Evolutionary conservation across 2,113 vertebrate genomes (phyloP), one percentile per base, ranked within the genome.

Genomic region (Halichoerus grypus): DNA sequence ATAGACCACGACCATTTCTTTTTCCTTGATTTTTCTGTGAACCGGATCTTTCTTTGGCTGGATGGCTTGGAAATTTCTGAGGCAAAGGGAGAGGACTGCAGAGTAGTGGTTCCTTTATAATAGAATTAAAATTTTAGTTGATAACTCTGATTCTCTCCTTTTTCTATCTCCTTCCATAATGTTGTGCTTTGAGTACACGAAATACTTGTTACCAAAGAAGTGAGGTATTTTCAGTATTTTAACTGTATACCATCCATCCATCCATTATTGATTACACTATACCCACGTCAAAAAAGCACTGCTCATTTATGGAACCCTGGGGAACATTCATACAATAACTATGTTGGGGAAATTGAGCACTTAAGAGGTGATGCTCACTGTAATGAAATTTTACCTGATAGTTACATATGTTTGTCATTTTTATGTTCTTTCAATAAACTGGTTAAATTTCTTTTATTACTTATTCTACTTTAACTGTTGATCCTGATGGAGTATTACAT

Each of bases 361-460:
- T 87, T 76, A 55, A 55, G 16, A 79, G 12, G 14, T 42, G 33
- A 49, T 76, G 71, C 1, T 94, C 36, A 86, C 7, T 83, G 16
- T 83, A 55, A 53, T 94, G 31, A 67, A 88, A 46, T 74, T 85
- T 88, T 85, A n/a, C 9, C 16, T 91, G 16, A 71, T 91, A 76
- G 21, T 22, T 77, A 61, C 8, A 67, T 59, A 22, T 74, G 36
- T 36, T 91, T 74, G 22, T 89, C 53, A 72, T 9, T 71, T 83
- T 12, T 5, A 88, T 71, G 7, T 85, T 82, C 24, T 84, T 84
- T 88, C 33, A 39, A 36, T 89, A 67, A 96, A 88, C 67, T 69
- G 19, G 12, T 79, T 74, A 51, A 72, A 88, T 53, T 94, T 42
- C 22, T 93, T 96, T 22, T 71, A 72, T 49, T 96, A 83, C 46